Base-by-base conservation (phyloP, 2,888 invertebrate genomes). In the Tetropium fuscum region DNA sequence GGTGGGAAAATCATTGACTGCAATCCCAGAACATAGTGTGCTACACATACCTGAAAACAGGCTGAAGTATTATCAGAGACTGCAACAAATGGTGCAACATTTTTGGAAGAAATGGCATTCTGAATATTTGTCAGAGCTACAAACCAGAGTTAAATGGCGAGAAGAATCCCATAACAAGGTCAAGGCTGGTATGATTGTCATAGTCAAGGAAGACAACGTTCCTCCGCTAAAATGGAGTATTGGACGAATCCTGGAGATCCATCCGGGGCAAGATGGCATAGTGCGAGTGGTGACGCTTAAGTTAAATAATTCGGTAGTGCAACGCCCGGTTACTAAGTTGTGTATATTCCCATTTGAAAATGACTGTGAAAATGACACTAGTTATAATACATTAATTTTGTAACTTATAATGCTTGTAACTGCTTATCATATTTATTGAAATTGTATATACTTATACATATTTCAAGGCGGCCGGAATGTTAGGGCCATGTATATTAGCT, bases 101-200 rank as follows among this genome's bases (percentile, higher is more conserved):
- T 43, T 40, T 15, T 40, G 40, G 40, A 3, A 13, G 6, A 16
- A n/a, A 40, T 40, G 40, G 13, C 20, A 43, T 3, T 16, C 2
- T 7, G 44, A 44, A 11, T 44, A 44, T 30, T 8, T 44, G 8
- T 30, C 25, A 25, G 27, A 44, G 13, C 11, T 44, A 1, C 44
- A 44, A n/a, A 8, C 44, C 19, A 43, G 43, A 22, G 43, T 43
- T 6, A 19, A 22, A 43, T 43, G 43, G 43, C 19, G 22, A 19
- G 3, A 4, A 1, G 10, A 11, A 13, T 3, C 27, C 2, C 2
- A 8, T 10, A 27, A 27, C n/a, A 11, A 27, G 8, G 16, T 25
- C 1, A 16, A 32, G n/a, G 19, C 10, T 15, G 44, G 44, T 4
- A 44, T 13, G 11, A 8, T 44, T 7, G 44, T 40, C 4, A 8